Conservation (phyloP, 2,888 invertebrate genomes). For the Oxyteleia sp. region DNA sequence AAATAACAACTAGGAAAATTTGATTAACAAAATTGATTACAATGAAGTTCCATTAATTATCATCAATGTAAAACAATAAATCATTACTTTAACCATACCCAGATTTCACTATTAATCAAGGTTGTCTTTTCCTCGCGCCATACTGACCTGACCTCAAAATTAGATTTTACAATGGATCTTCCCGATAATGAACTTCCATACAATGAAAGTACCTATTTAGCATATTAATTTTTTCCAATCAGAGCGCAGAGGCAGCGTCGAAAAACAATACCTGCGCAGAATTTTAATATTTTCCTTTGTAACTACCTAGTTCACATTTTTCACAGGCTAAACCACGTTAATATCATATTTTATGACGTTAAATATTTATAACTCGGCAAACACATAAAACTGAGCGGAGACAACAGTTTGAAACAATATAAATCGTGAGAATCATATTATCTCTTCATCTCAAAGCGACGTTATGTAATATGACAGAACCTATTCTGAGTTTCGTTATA, state of each 20-base stretch:
- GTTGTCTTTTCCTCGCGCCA: constrained; percentile 15
- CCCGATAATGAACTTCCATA: constrained; percentile 18
- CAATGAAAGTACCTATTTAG: constrained; percentile 38
- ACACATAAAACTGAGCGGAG: background rate
- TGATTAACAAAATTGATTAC: constrained; percentile 19
- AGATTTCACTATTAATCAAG: constrained; percentile 44
- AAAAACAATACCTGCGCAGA: constrained; percentile 25
- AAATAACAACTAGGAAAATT: no score
- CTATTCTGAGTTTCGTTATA: constrained; percentile 2
- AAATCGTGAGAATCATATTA: constrained; percentile 28
- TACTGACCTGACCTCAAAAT: constrained; percentile 40
- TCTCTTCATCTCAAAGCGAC: no score
- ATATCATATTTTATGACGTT: constrained; percentile 18
- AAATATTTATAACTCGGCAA: constrained; percentile 19
- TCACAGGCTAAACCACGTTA: background rate
- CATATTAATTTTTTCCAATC: constrained; percentile 39
- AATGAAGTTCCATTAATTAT: constrained; percentile 35
- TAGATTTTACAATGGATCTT: constrained; percentile 32
- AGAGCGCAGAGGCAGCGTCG: constrained; percentile 3
- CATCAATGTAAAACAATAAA: constrained; percentile 28
- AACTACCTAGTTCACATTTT: constrained; percentile 9
- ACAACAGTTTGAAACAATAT: constrained; percentile 16
- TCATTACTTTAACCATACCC: constrained; percentile 18
- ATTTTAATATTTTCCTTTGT: constrained; percentile 29
- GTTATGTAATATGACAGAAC: constrained; percentile 9